Base-by-base conservation (phyloP, 2,113 vertebrate species). In the Ornithorhynchus anatinus region DNA sequence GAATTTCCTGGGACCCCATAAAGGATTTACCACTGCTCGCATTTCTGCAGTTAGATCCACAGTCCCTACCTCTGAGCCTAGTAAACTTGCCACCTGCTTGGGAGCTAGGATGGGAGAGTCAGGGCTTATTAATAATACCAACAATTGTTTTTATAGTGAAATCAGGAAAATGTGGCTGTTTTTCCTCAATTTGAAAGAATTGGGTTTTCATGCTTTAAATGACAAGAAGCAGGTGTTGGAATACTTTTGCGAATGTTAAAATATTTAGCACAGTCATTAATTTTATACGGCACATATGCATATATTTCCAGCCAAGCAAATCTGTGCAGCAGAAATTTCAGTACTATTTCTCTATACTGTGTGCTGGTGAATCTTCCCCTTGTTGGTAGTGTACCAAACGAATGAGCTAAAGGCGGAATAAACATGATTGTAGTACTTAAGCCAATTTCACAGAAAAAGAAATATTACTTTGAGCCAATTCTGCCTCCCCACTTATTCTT, bases 261-360 rank as follows among this genome's bases (percentile, higher is more conserved):
- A 77, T 87, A 84, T 84, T 86, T 84, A 86, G 23, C 51, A 68
- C 0, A 5, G 54, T 80, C 69, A 75, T 88, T 87, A 81, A 80
- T 81, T 88, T 88, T 82, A 76, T 50, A 62, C 54, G 71, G 59
- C 56, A 75, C 67, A 81, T 74, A 82, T 62, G 64, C 59, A 73
- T 77, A 72, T 20, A 50, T 77, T 82, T 82, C 50, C 45, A 82
- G 72, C 52, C 58, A 82, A 86, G 45, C 61, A 50, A 74, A 82
- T 74, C 36, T n/a, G 82, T 58, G 80, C n/a, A 74, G 81, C 52
- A 77, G 81, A 81, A 87, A 84, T 84, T 76, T 82, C 77, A 72
- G 59, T 50, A 82, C 79, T 84, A 79, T 47, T 84, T 69, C 71
- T 69, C 69, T 50, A 67, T 75, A 86, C 23, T 86, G 60, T 59